Evolutionary conservation across 2,888 invertebrate species (phyloP).

Genomic region (Xylophagus ater): DNA sequence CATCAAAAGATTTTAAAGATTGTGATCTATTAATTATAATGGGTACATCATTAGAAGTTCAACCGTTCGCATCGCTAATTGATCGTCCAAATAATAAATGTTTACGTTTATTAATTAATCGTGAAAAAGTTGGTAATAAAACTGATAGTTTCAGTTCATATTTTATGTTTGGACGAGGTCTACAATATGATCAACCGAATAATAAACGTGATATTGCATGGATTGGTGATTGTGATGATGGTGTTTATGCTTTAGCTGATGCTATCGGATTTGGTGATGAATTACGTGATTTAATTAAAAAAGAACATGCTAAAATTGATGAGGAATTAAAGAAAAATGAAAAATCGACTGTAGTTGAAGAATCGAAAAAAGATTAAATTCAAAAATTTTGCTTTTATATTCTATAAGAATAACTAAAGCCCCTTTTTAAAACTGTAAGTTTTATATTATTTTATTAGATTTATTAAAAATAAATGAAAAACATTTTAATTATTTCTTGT

Average conservation of each 20-base stretch:
- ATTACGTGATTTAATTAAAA: slow-evolving; percentile 44
- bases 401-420: no score
- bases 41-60: slow-evolving; percentile 89
- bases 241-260: slow-evolving; percentile 60
- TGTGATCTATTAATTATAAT: slow-evolving; percentile 90
- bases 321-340: not conserved
- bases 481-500: no score
- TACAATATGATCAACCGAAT: slow-evolving; percentile 55
- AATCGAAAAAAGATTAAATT: not conserved
- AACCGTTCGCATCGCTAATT: slow-evolving; percentile 85
- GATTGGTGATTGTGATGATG: slow-evolving; percentile 75
- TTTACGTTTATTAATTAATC: slow-evolving; percentile 77
- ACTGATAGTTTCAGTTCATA: slow-evolving; percentile 30
- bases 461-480: no score
- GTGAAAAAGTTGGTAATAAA: slow-evolving; percentile 56
- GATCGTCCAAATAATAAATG: slow-evolving; percentile 61
- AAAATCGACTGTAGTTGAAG: not conserved
- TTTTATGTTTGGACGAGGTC: slow-evolving; percentile 42
- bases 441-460: no score
- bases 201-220: slow-evolving; percentile 65
- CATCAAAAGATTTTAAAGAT: slow-evolving; percentile 62
- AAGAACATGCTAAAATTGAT: slow-evolving; percentile 47
- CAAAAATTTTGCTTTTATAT: no score
- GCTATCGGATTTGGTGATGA: slow-evolving; percentile 70
- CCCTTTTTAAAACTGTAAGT: no score